Conservation (phyloP, 2,888 invertebrate species). For the Alviniconcha strummeri region DNA sequence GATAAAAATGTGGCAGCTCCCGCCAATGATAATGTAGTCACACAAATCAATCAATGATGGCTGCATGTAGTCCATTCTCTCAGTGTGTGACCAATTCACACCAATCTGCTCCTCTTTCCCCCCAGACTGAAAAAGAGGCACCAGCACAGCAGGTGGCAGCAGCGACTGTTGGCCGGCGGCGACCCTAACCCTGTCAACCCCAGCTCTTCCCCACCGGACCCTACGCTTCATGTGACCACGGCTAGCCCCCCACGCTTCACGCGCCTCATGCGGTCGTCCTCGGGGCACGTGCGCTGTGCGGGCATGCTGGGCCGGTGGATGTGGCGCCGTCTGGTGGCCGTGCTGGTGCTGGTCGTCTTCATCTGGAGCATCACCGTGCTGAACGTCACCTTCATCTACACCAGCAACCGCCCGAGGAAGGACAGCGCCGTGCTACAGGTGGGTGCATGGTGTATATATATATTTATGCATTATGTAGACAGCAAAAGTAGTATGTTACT, state of each 20-base stretch:
- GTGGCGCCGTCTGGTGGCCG: slow-evolving; percentile 45
- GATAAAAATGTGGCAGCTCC: no score
- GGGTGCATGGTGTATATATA: no score
- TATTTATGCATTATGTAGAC: no score
- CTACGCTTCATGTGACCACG: background rate
- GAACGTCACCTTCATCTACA: slow-evolving; percentile 48
- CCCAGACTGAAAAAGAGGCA: no score
- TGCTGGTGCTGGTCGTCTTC: slow-evolving; percentile 46
- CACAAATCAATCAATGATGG: no score
- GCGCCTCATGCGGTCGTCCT: background rate
- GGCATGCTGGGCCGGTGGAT: slow-evolving; percentile 25
- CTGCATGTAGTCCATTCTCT: no score
- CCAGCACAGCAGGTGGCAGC: background rate
- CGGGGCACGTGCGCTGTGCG: slow-evolving; percentile 3
- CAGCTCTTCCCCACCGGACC: background rate
- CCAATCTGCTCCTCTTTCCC: no score
- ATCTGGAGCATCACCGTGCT: slow-evolving; percentile 52
- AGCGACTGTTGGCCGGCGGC: no score
- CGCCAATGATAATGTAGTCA: no score
- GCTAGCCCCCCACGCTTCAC: background rate
- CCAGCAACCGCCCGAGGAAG: slow-evolving; percentile 34
- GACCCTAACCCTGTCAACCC: background rate
- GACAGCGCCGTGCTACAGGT: slow-evolving; percentile 51
- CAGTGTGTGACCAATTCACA: no score
- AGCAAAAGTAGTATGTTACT: no score